Evolutionary conservation across 1,140 invertebrate genomes (phyloP).

Genomic region (Agrypnia vestita): DNA sequence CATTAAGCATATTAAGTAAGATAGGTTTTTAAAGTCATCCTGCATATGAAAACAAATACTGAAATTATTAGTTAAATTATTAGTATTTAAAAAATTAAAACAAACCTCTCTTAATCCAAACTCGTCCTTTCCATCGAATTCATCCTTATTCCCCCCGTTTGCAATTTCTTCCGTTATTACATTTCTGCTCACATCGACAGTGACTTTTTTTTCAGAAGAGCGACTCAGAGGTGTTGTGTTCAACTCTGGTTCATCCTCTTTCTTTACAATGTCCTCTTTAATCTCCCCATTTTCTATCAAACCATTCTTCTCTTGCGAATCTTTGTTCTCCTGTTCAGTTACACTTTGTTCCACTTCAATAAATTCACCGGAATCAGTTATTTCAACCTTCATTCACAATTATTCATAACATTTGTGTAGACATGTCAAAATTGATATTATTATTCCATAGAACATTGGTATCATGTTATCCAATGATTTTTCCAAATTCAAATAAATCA

Average conservation of each 20-base stretch:
- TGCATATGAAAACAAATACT: too few relatives aligned
- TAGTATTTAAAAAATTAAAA: conserved; percentile 27
- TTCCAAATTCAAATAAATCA: not conserved
- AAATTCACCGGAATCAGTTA: conserved; percentile 73
- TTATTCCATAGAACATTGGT: too few relatives aligned
- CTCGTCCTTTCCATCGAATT: conserved; percentile 26
- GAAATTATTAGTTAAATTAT: not conserved
- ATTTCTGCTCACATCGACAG: conserved; percentile 53
- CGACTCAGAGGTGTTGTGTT: conserved; percentile 32
- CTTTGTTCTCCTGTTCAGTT: conserved; percentile 33
- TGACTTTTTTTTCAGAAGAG: conserved; percentile 51
- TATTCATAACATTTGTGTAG: not conserved
- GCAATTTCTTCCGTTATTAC: conserved; percentile 45
- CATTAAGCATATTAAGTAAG: too few relatives aligned
- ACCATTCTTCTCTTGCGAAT: conserved; percentile 16
- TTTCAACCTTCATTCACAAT: conserved; percentile 66
- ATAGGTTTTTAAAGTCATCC: too few relatives aligned
- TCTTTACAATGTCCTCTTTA: conserved; percentile 5
- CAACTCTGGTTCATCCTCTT: conserved; percentile 11
- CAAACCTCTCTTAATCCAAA: conserved; percentile 31
- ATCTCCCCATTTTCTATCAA: not conserved
- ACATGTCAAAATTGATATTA: not conserved
- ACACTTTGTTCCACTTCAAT: conserved; percentile 68
- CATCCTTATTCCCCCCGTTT: conserved; percentile 37
- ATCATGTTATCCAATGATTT: not conserved